These are phyloP conservation scores for Apodemia zela DNA, from an alignment of 2,888 invertebrate species.

Conservation along the genomic window DNA sequence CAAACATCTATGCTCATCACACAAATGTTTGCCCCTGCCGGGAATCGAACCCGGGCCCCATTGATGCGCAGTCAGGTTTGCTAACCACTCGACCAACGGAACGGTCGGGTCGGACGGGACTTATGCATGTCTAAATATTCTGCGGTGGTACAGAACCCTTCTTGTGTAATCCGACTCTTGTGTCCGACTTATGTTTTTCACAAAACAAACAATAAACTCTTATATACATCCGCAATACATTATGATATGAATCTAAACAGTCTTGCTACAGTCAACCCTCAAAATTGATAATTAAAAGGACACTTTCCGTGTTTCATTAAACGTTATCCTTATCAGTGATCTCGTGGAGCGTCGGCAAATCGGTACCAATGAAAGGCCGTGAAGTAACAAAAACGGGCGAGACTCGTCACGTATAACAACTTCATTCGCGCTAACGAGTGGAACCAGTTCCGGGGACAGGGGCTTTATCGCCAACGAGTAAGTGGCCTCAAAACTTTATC, in stretches of 20 bases:
- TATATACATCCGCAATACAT: neutral
- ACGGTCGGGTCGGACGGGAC: no score
- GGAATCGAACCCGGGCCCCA: no score
- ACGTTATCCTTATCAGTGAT: slow-evolving; percentile 28
- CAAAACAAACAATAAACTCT: neutral
- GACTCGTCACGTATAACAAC: slow-evolving; percentile 67
- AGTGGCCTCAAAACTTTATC: slow-evolving; percentile 27
- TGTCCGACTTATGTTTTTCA: no score
- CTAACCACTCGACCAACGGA: no score
- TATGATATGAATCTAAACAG: neutral
- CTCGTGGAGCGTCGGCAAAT: slow-evolving; percentile 34
- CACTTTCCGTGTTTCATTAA: slow-evolving; percentile 15
- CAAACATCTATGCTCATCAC: no score
- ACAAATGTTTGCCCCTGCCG: no score
- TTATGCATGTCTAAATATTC: no score
- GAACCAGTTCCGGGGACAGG: slow-evolving; percentile 46
- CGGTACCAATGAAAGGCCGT: slow-evolving; percentile 34
- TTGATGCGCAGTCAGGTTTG: no score
- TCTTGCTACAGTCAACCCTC: neutral
- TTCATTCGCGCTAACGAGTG: slow-evolving; percentile 69
- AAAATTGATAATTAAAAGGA: neutral
- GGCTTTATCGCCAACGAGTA: slow-evolving; percentile 28
- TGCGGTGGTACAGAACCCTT: no score
- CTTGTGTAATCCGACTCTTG: no score
- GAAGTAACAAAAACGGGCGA: slow-evolving; percentile 55